A percentile compares a stretch with the other conserved stretches of the same genome.
These are phyloP conservation scores for Eulemur macaco DNA, from an alignment of 2,113 vertebrate genomes.

Conservation along the genomic window DNA sequence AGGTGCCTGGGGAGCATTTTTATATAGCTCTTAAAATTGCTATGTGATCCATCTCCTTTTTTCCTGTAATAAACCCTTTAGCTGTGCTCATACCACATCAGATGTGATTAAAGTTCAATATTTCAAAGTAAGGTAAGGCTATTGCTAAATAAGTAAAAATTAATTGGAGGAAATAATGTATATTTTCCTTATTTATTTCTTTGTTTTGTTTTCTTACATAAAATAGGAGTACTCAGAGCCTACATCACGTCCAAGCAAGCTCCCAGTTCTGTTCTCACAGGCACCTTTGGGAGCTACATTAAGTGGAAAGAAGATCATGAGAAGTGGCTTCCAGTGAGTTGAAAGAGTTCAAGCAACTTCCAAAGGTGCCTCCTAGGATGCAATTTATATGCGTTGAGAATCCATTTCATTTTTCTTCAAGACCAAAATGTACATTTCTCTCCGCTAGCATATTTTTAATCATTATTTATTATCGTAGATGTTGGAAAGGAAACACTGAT, in stretches of 20 bases:
- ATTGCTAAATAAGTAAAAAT: neutral
- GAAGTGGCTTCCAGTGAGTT: neutral
- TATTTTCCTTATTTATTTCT: neutral
- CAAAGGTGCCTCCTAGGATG: neutral
- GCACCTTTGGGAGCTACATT: neutral
- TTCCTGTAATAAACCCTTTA: neutral
- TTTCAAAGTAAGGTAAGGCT: neutral
- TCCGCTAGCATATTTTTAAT: neutral
- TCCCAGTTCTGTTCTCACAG: neutral
- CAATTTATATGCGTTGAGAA: constrained; percentile 17
- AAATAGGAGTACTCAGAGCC: neutral
- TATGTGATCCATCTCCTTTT: neutral
- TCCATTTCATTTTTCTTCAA: constrained; percentile 30
- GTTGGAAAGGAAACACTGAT: constrained; percentile 8
- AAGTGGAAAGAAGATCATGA: neutral
- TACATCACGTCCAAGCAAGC: neutral
- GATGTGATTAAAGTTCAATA: neutral
- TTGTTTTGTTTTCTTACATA: neutral
- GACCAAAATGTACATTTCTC: neutral
- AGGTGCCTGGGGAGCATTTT: neutral
- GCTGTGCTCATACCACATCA: neutral
- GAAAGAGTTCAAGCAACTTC: neutral
- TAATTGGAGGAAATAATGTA: neutral
- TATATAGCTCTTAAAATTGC: neutral
- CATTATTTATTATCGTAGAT: constrained; percentile 43